Base-by-base conservation (phyloP, 1,140 invertebrate genomes). In the Apis cerana region DNA sequence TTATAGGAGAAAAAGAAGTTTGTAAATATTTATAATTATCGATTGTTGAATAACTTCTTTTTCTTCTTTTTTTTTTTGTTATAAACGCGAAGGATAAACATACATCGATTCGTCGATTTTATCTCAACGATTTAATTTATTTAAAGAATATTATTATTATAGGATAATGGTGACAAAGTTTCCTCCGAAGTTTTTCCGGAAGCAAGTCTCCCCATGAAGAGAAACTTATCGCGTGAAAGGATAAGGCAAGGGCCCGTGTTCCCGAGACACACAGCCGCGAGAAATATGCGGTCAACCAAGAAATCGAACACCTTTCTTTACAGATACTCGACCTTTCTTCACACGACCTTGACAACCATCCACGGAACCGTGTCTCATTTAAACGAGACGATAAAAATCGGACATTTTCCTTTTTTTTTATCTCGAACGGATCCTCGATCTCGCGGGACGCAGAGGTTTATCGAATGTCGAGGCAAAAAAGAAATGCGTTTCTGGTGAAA, bases 241-340 rank as follows among this genome's bases (percentile, higher is more conserved):
- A 68, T 23, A n/a, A 43, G 33, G 33, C 33, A 33, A 43, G 17
- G 76, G 33, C 27, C 23, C 15, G 10, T n/a, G 43, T 59, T 27
- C 5, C 33, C 5, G 33, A 43, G 33, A 5, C 33, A 7, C 33
- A 19, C 76, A 43, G 76, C 56, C 67, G 81, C 81, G 75, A 71
- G 68, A 83, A 72, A 80, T 80, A 82, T 80, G 82, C 69, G 69
- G 82, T 76, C 82, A 65, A 68, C 82, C 68, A 83, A 80, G 82
- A 80, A 83, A 83, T 83, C 59, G 68, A 80, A 83, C 80, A 80
- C 76, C 65, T 80, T 72, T 83, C 76, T 65, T 69, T 58, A 58
- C 21, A 59, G 64, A 59, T 23, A 68, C 27, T 76, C 80, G 80
- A 76, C 80, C 80, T 82, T 68, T 81, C 71, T 15, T 52, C 43